These are phyloP conservation scores for Nesometra sesokonis DNA, from an alignment of 35 echinoderm and acorn worm genomes.

Conservation along the genomic window DNA sequence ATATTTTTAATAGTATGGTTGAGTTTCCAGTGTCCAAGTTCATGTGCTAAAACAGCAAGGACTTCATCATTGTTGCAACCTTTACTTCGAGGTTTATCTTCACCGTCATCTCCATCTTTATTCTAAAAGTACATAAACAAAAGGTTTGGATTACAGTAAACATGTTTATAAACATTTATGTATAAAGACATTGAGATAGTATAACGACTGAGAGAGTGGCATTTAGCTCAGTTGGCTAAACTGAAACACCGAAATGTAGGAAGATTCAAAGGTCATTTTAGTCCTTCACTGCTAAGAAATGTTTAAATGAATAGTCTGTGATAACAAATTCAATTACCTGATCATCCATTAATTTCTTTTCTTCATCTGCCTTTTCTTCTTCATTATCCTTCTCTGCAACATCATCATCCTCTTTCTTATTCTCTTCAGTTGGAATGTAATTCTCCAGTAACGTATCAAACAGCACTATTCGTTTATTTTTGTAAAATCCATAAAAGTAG, in stretches of 20 bases:
- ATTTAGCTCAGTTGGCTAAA: too few relatives aligned
- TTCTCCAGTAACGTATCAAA: slow-evolving; percentile 94
- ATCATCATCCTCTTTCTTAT: slow-evolving; percentile 2
- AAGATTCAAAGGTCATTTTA: too few relatives aligned
- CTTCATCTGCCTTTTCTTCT: slow-evolving; percentile 7
- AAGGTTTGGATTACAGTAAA: too few relatives aligned
- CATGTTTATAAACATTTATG: too few relatives aligned
- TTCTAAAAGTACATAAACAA: not conserved
- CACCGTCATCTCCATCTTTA: slow-evolving; percentile 26
- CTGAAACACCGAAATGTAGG: too few relatives aligned
- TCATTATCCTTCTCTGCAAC: slow-evolving; percentile 25
- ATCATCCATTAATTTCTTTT: not conserved
- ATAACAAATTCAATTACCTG: not conserved
- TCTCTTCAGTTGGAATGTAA: slow-evolving; percentile 42
- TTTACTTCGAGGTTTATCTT: slow-evolving; percentile 43
- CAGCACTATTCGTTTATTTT: slow-evolving; percentile 89
- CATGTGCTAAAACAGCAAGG: slow-evolving; percentile 78
- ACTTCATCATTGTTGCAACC: slow-evolving; percentile 86
- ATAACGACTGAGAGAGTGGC: too few relatives aligned
- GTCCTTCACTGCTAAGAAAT: too few relatives aligned
- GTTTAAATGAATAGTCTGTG: too few relatives aligned
- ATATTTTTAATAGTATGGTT: slow-evolving; percentile 89
- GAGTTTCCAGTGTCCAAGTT: slow-evolving; percentile 93
- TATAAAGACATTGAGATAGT: too few relatives aligned
- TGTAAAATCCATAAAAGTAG: slow-evolving; percentile 97